Base-by-base conservation (phyloP, 1,140 invertebrate species). In the Euura saliciscinereae region DNA sequence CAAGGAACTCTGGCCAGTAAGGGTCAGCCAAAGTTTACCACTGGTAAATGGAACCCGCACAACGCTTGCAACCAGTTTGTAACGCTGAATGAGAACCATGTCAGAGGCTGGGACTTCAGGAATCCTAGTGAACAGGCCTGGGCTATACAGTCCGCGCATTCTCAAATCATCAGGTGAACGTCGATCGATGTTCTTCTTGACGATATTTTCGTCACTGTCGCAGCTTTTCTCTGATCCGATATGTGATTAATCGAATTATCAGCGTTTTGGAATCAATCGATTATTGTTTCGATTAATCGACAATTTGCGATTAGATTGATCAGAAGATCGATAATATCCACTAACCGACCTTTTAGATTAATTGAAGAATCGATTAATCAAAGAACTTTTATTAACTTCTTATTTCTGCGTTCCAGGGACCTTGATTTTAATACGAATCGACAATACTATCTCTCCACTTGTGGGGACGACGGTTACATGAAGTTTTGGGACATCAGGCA, bases 341-440 rank as follows among this genome's bases (percentile, higher is more conserved):
- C 1, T 28, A 28, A 28, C 28, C 28, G 28, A 28, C 0, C 28
- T 28, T 28, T 28, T 28, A 28, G 28, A 28, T 28, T 28, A 28
- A 28, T 28, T 28, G 28, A 28, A 28, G 28, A 28, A 28, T 28
- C 28, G 28, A 28, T 28, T 28, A 28, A 28, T 28, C 28, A 28
- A 28, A 28, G 28, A 28, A 28, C 28, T 28, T 28, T 28, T 1
- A 28, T 28, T 28, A 28, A 28, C 28, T 72, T 70, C 65, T 5
- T 28, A 28, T 59, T 68, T 73, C 75, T 0, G 11, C 13, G 42
- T 80, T 78, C 73, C 71, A 90, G 97, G 75, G 97, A 98, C 85
- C 81, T 99, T 13, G 98, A 99, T 87, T 99, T 98, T 81, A 99
- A 99, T 89, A 95, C 96, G 13, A 99, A 99, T 87, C 94, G 96